phyloP scores from a whole-genome alignment of 2,888 invertebrate genomes.

The Lasioglossum lativentre region DNA sequence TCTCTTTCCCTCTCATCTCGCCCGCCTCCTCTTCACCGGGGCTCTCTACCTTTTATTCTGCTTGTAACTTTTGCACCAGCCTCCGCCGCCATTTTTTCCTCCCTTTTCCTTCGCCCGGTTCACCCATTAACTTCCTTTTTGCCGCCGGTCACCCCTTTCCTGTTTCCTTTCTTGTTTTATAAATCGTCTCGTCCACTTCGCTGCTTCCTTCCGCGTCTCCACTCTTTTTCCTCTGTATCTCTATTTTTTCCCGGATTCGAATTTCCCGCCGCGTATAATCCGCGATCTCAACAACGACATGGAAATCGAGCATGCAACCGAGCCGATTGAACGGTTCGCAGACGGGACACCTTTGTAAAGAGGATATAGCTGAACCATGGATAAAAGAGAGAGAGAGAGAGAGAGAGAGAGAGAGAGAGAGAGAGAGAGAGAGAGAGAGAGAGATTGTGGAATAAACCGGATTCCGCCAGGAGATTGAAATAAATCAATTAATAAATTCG shows the following conservation, averaged over 20 bases:
- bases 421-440: background rate
- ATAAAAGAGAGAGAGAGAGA: background rate
- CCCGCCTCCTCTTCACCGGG: background rate
- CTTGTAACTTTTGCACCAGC: conserved; percentile 1
- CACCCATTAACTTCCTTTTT: conserved; percentile 26
- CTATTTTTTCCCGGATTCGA: background rate
- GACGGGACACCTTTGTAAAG: conserved; percentile 35
- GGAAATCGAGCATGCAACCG: conserved; percentile 64
- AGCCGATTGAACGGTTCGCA: conserved; percentile 66
- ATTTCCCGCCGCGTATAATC: conserved; percentile 54
- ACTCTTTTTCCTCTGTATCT: background rate
- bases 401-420: background rate
- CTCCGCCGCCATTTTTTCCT: conserved; percentile 41
- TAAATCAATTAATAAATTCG: conserved; percentile 63
- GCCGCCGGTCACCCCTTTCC: background rate
- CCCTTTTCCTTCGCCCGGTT: conserved; percentile 13
- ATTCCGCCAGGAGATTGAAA: conserved; percentile 49
- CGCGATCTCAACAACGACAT: conserved; percentile 56
- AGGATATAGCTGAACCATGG: background rate
- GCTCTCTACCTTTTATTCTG: background rate
- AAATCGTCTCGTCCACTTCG: background rate
- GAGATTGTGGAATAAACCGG: background rate
- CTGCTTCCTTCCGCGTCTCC: background rate
- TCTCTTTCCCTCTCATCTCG: background rate
- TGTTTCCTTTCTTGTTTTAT: conserved; percentile 7